phyloP scores from a whole-genome alignment of 2,113 vertebrate genomes.

The Coryphaenoides rupestris region DNA sequence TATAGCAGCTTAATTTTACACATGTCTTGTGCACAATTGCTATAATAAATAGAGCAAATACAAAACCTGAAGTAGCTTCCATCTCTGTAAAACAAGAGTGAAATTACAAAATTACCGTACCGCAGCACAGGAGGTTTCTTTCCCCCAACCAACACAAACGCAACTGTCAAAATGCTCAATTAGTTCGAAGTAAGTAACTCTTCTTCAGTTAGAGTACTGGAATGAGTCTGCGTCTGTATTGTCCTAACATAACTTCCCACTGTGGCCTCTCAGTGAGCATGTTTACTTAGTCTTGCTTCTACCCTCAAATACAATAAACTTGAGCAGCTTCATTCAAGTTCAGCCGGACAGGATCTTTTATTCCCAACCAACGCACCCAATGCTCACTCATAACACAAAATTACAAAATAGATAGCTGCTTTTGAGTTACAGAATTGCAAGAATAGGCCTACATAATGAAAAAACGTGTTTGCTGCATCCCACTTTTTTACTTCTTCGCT shows the following conservation, averaged over 20 bases:
- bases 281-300: conserved; percentile 15
- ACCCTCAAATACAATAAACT: conserved; percentile 9
- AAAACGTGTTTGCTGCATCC: neutral
- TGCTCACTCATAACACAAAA: conserved; percentile 9
- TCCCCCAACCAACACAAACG: neutral
- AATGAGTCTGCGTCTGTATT: conserved; percentile 2
- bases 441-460: conserved; percentile 3
- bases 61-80: too few relatives aligned
- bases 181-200: neutral
- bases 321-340: conserved; percentile 1
- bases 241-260: conserved; percentile 9
- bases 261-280: conserved; percentile 10
- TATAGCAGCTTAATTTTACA: neutral
- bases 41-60: neutral
- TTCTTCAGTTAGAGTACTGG: conserved; percentile 1
- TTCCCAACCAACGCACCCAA: neutral
- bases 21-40: neutral
- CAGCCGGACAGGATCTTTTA: neutral
- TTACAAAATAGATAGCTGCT: conserved; percentile 14
- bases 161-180: conserved; percentile 1
- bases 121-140: neutral
- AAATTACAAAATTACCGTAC: neutral
- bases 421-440: conserved; percentile 2
- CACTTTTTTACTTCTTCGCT: conserved; percentile 3
- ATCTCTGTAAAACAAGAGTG: neutral